Evolutionary conservation across 2,888 invertebrate genomes (phyloP).

Genomic region (Peribatodes rhomboidaria): DNA sequence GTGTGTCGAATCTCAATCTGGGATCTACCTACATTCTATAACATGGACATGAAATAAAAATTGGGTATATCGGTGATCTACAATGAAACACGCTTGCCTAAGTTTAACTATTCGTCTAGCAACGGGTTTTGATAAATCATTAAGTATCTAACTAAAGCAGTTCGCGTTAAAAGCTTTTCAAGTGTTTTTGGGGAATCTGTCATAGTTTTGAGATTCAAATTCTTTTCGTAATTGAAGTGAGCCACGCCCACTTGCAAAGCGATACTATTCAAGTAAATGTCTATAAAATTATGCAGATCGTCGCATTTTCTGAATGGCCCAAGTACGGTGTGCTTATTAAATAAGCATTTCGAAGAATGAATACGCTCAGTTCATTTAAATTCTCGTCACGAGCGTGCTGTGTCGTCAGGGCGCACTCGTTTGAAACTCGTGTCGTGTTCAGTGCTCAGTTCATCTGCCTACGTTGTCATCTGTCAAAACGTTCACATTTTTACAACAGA

Average conservation of each 20-base stretch:
- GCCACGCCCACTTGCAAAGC: slow-evolving; percentile 1
- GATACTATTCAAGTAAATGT: slow-evolving; percentile 20
- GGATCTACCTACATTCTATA: too few relatives aligned
- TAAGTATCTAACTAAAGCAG: too few relatives aligned
- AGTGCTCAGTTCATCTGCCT: slow-evolving; percentile 45
- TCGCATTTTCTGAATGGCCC: slow-evolving; percentile 35
- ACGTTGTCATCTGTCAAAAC: slow-evolving; percentile 59
- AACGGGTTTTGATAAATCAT: too few relatives aligned
- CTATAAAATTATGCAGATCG: slow-evolving; percentile 33
- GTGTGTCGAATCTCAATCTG: too few relatives aligned
- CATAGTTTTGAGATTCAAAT: neutral
- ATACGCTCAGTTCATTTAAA: slow-evolving; percentile 40
- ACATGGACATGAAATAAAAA: too few relatives aligned
- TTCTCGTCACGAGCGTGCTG: slow-evolving; percentile 36
- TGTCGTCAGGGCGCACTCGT: slow-evolving; percentile 38
- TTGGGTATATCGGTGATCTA: too few relatives aligned
- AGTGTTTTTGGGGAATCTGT: neutral
- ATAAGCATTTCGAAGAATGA: slow-evolving; percentile 39
- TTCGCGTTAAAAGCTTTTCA: neutral
- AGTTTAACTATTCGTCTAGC: too few relatives aligned
- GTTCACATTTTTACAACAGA: slow-evolving; percentile 51
- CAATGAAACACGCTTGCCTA: too few relatives aligned
- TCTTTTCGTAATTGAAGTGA: neutral
- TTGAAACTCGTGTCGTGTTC: slow-evolving; percentile 12
- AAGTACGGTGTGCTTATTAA: slow-evolving; percentile 38